These are phyloP conservation scores for Himalopsyche tibetana DNA, from an alignment of 2,888 invertebrate genomes.

Conservation along the genomic window DNA sequence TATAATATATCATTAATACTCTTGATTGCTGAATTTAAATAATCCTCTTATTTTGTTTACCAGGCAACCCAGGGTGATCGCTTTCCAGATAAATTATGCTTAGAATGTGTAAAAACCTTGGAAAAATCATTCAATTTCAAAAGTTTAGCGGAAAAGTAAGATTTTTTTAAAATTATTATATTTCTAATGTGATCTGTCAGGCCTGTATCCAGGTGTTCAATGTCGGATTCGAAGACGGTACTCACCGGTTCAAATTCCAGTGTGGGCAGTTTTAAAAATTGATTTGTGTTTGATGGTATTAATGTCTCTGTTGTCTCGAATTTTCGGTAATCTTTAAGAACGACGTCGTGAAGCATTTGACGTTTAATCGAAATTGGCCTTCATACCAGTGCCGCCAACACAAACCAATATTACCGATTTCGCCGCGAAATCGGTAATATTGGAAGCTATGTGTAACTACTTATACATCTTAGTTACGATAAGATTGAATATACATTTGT, in stretches of 20 bases:
- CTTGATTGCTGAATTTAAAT: too few species aligned
- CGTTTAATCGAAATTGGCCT: too few species aligned
- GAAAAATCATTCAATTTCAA: slow-evolving; percentile 68
- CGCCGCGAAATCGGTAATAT: too few species aligned
- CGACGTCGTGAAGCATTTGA: too few species aligned
- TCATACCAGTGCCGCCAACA: too few species aligned
- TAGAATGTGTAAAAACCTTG: slow-evolving; percentile 50
- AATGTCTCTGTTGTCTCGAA: too few species aligned
- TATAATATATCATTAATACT: too few species aligned
- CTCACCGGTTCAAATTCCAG: neutral
- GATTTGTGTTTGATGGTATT: neutral
- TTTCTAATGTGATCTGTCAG: slow-evolving; percentile 70
- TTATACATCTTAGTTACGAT: too few species aligned
- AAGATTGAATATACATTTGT: too few species aligned
- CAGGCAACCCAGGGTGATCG: slow-evolving; percentile 50
- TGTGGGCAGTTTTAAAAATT: neutral
- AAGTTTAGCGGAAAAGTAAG: slow-evolving; percentile 75
- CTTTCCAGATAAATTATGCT: slow-evolving; percentile 56
- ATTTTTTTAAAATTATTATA: slow-evolving; percentile 66
- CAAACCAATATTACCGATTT: too few species aligned
- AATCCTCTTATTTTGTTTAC: slow-evolving; percentile 19
- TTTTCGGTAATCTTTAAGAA: too few species aligned
- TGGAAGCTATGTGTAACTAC: too few species aligned
- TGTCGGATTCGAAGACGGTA: neutral
- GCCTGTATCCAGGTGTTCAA: neutral